Conservation (phyloP, 35 echinoderm and acorn worm genomes). For the Diadema setosum region DNA sequence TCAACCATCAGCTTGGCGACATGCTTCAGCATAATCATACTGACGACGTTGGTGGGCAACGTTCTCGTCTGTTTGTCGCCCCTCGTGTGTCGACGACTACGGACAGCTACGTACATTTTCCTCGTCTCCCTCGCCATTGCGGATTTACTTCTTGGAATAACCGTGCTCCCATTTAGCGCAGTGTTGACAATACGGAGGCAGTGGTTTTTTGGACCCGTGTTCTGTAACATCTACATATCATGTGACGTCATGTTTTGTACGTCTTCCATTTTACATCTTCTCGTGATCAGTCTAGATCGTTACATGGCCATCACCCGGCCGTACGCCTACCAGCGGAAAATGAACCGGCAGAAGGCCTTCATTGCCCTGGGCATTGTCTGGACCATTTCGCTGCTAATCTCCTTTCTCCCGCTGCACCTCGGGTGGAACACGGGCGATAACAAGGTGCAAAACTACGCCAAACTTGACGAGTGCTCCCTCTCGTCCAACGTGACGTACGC, state of each 20-base stretch:
- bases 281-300: constrained; percentile 80
- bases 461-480: constrained; percentile 30
- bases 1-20: not conserved
- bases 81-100: constrained; percentile 59
- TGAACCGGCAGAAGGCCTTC: constrained; percentile 55
- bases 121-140: constrained; percentile 76
- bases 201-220: constrained; percentile 58
- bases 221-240: constrained; percentile 89
- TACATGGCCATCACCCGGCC: constrained; percentile 85
- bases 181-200: not conserved
- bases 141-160: constrained; percentile 75
- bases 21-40: constrained; percentile 59
- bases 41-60: constrained; percentile 74
- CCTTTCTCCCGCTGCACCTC: constrained; percentile 79
- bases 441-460: constrained; percentile 42
- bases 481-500: constrained; percentile 31
- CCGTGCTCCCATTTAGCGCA: constrained; percentile 84
- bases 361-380: constrained; percentile 55
- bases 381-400: constrained; percentile 75
- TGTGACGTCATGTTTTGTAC: constrained; percentile 96
- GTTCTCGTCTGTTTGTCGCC: constrained; percentile 82
- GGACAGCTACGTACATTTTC: constrained; percentile 82
- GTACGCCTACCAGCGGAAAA: constrained; percentile 71
- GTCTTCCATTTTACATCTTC: constrained; percentile 84
- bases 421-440: constrained; percentile 74